Percentiles rank a stretch among this genome's conserved stretches.
phyloP scores from a whole-genome alignment of 2,113 vertebrate genomes.

The Lepus europaeus region DNA sequence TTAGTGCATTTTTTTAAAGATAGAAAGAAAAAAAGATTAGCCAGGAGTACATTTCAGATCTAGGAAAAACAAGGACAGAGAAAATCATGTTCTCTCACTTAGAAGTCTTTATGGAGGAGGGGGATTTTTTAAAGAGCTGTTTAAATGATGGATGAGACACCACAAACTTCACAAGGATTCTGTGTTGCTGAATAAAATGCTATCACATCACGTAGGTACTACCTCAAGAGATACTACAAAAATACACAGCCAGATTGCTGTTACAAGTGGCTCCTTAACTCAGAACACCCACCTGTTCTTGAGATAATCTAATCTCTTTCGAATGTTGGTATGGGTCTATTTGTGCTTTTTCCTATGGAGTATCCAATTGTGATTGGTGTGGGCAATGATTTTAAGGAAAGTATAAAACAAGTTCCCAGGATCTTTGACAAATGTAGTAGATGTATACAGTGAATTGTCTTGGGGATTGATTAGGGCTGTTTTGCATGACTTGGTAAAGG shows the following conservation, averaged over 20 bases:
- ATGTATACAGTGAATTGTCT: conserved; percentile 81
- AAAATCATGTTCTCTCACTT: not conserved
- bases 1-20: not conserved
- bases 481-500: conserved; percentile 82
- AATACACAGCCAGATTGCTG: conserved; percentile 9
- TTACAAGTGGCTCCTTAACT: conserved; percentile 80
- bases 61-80: not conserved
- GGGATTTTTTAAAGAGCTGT: not conserved
- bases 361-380: conserved; percentile 83
- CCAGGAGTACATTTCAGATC: not conserved
- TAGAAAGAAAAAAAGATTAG: not conserved
- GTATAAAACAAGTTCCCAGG: conserved; percentile 85
- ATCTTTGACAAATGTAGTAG: conserved; percentile 84
- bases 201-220: not conserved
- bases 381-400: conserved; percentile 84
- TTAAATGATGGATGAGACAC: not conserved
- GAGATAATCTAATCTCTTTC: conserved; percentile 57
- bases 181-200: not conserved
- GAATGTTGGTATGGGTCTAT: conserved; percentile 61
- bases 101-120: not conserved
- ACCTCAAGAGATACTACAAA: not conserved
- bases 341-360: conserved; percentile 45
- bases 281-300: conserved; percentile 77
- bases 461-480: conserved; percentile 83
- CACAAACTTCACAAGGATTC: not conserved